These are phyloP conservation scores for Aphaenogaster ashmeadi DNA, from an alignment of 1,140 invertebrate species.

Conservation along the genomic window DNA sequence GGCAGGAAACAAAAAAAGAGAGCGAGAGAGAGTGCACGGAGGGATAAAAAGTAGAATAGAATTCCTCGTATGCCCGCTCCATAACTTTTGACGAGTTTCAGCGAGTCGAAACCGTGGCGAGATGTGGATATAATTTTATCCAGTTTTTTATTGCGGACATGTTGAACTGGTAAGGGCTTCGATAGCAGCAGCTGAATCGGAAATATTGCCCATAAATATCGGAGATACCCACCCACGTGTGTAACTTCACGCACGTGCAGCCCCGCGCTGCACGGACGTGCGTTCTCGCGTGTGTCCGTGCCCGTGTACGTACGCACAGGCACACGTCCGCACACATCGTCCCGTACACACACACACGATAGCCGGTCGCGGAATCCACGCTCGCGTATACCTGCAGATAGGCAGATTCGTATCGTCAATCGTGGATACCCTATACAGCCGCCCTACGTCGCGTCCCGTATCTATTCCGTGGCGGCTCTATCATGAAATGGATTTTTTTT, in stretches of 20 bases:
- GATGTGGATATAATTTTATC: constrained; percentile 87
- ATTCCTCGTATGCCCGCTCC: constrained; percentile 77
- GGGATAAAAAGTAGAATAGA: constrained; percentile 72
- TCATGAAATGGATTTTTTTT: constrained; percentile 79
- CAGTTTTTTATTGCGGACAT: constrained; percentile 87
- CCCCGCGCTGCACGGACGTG: constrained; percentile 56
- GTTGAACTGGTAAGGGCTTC: constrained; percentile 86
- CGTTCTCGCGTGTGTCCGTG: constrained; percentile 34
- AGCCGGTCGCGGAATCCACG: constrained; percentile 44
- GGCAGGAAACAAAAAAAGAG: constrained; percentile 46
- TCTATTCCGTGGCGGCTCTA: constrained; percentile 78
- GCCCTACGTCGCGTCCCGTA: constrained; percentile 72
- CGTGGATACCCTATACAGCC: constrained; percentile 74
- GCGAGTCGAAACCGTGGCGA: constrained; percentile 82
- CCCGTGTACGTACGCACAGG: not conserved
- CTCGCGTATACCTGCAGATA: constrained; percentile 74
- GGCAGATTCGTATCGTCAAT: constrained; percentile 79
- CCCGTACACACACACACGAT: not conserved
- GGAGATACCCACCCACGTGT: constrained; percentile 82
- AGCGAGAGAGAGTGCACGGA: not conserved
- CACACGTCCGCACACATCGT: not conserved
- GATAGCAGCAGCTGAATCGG: constrained; percentile 86
- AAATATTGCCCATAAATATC: constrained; percentile 88
- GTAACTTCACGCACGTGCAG: constrained; percentile 77
- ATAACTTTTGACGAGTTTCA: constrained; percentile 85